phyloP scores from a whole-genome alignment of 2,888 invertebrate species.

The Ligdia adustata region DNA sequence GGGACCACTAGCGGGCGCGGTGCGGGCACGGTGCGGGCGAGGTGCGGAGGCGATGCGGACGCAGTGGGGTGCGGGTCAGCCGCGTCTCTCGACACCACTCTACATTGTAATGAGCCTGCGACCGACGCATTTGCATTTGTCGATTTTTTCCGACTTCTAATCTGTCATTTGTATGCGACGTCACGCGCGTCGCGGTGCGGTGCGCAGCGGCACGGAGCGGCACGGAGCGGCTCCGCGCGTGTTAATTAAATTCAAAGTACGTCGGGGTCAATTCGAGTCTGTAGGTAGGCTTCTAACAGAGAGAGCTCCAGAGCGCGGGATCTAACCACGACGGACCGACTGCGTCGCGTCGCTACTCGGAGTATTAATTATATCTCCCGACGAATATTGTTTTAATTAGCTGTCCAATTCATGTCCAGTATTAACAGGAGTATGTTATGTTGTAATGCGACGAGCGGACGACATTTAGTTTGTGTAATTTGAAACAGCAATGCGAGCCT shows the following conservation, averaged over 20 bases:
- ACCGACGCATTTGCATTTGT: conserved; percentile 39
- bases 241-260: conserved; percentile 40
- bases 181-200: conserved; percentile 30
- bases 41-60: no score
- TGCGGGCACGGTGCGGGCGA: no score
- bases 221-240: conserved; percentile 10
- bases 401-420: conserved; percentile 14
- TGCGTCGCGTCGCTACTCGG: no score
- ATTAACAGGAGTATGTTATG: no score
- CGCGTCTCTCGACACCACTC: background rate
- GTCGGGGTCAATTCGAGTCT: conserved; percentile 17
- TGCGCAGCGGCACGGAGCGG: conserved; percentile 11
- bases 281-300: conserved; percentile 8
- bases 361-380: no score
- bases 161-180: conserved; percentile 46
- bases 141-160: conserved; percentile 41
- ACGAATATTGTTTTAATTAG: conserved; percentile 27
- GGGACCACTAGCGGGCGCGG: no score
- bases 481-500: no score
- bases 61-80: background rate
- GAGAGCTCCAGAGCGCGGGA: no score
- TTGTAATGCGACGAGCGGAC: background rate
- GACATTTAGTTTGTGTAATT: conserved; percentile 1
- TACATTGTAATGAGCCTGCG: conserved; percentile 31
- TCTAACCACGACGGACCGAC: no score